Evolutionary conservation across 2,113 vertebrate genomes (phyloP).

Genomic region (Casuarius casuarius): DNA sequence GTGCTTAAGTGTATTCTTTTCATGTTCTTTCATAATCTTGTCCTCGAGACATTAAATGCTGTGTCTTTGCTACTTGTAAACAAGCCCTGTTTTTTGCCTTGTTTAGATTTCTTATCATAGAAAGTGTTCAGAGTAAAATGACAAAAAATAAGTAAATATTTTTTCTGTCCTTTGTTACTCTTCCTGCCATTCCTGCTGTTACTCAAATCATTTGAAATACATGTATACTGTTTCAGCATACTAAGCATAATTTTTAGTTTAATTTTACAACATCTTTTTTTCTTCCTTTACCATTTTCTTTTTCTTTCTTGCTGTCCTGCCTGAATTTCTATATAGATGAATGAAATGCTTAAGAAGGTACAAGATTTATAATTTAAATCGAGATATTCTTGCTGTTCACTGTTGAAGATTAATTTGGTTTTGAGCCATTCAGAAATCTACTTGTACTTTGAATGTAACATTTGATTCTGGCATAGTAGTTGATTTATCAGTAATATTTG

Average conservation of each 20-base stretch:
- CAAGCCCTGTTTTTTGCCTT: not conserved
- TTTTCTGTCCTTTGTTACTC: not conserved
- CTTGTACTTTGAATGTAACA: not conserved
- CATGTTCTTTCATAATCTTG: not conserved
- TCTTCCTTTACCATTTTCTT: constrained; percentile 10
- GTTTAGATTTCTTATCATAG: not conserved
- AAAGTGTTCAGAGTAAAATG: not conserved
- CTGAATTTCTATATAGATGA: constrained; percentile 81
- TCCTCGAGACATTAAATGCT: not conserved
- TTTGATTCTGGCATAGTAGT: not conserved
- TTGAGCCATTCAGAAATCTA: not conserved
- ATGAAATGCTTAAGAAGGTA: constrained; percentile 82
- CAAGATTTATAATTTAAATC: not conserved
- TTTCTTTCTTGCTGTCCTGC: constrained; percentile 57
- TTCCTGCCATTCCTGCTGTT: not conserved
- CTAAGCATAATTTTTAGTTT: not conserved
- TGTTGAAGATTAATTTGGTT: not conserved
- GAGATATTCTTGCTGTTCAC: not conserved
- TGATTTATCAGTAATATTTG: constrained; percentile 36
- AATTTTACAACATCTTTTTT: not conserved
- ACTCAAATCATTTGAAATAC: not conserved
- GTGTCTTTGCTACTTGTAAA: not conserved
- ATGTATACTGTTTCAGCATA: not conserved
- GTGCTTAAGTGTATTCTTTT: not conserved
- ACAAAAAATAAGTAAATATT: not conserved